Evolutionary conservation across 2,797 vertebrate species (phyloP).

Genomic region (Selene dorsalis): DNA sequence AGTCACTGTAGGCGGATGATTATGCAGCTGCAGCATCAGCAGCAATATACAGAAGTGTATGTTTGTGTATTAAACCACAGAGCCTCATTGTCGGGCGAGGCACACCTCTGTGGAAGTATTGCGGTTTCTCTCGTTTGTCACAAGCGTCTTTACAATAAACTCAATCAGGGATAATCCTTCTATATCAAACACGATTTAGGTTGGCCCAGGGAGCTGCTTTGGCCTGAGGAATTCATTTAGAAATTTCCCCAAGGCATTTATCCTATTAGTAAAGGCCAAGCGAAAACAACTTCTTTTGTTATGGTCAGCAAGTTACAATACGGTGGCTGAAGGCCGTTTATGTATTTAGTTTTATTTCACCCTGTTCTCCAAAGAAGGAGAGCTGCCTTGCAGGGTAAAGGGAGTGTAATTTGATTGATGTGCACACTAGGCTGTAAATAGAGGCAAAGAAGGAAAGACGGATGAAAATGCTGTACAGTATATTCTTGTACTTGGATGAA

Average conservation of each 20-base stretch:
- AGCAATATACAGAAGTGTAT: slow-evolving; percentile 8
- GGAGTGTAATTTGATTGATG: slow-evolving; percentile 23
- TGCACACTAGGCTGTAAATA: neutral
- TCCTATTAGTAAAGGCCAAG: slow-evolving; percentile 73
- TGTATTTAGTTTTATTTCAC: neutral
- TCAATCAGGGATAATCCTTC: slow-evolving; percentile 72
- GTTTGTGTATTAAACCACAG: slow-evolving; percentile 12
- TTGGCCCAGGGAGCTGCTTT: slow-evolving; percentile 54
- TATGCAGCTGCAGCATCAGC: slow-evolving; percentile 25
- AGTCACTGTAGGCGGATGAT: slow-evolving; percentile 44
- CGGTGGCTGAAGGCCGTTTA: slow-evolving; percentile 52
- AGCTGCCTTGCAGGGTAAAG: neutral
- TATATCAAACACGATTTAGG: slow-evolving; percentile 67
- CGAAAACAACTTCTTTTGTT: slow-evolving; percentile 58
- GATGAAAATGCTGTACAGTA: slow-evolving; percentile 13
- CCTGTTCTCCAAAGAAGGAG: neutral
- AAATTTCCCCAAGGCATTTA: slow-evolving; percentile 75
- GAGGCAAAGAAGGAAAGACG: neutral
- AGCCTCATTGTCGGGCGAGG: slow-evolving; percentile 29
- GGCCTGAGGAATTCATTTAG: slow-evolving; percentile 75
- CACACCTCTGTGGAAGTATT: slow-evolving; percentile 36
- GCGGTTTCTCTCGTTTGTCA: slow-evolving; percentile 53
- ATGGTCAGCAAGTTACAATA: slow-evolving; percentile 68
- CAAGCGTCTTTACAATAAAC: slow-evolving; percentile 63
- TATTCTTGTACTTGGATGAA: slow-evolving; percentile 26